Evolutionary conservation across 2,797 vertebrate species (phyloP).

Genomic region (Onychomys torridus): DNA sequence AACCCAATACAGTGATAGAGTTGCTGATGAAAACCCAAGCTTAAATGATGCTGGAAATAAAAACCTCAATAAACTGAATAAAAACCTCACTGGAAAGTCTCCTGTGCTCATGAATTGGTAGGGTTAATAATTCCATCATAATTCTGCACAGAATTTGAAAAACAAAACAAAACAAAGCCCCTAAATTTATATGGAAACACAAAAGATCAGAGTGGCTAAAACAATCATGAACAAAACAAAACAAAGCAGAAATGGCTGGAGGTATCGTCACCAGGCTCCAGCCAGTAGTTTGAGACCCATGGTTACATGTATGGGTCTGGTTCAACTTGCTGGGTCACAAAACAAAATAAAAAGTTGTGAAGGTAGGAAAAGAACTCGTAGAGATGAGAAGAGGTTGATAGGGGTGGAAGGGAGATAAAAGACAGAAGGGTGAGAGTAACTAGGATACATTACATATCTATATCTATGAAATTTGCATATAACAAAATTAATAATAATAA

Average conservation of each 20-base stretch:
- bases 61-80: too few relatives aligned
- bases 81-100: not conserved
- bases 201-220: not conserved
- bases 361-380: not conserved
- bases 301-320: not conserved
- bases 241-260: not conserved
- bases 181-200: not conserved
- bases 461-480: not conserved
- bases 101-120: too few relatives aligned
- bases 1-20: not conserved
- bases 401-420: not conserved
- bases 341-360: not conserved
- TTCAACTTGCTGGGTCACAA: not conserved
- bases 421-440: not conserved
- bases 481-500: not conserved
- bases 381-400: not conserved
- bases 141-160: too few relatives aligned
- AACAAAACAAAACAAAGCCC: not conserved
- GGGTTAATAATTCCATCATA: not conserved
- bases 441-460: not conserved
- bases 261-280: not conserved
- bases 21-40: not conserved
- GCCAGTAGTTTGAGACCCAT: not conserved
- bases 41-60: not conserved
- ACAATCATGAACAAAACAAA: not conserved